Conservation (phyloP, 2,113 vertebrate species). For the Strix uralensis region DNA sequence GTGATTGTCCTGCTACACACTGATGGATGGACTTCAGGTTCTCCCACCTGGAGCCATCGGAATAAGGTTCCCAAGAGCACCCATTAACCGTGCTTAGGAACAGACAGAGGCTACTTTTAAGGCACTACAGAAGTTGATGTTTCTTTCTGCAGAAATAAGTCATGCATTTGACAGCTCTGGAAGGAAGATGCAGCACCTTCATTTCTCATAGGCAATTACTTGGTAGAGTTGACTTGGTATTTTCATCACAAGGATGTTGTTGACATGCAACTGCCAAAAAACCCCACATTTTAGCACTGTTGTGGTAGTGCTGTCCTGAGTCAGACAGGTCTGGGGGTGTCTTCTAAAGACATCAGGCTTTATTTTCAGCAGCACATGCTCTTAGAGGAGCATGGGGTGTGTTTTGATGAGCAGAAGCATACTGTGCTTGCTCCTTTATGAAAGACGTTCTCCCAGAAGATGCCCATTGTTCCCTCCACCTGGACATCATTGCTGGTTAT, state of each 20-base stretch:
- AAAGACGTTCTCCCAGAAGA: neutral
- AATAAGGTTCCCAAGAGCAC: neutral
- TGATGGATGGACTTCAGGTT: neutral
- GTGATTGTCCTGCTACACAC: neutral
- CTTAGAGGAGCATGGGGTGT: neutral
- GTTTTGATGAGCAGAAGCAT: neutral
- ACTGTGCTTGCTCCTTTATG: neutral
- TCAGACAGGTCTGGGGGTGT: neutral
- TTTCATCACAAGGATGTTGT: neutral
- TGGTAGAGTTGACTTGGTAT: neutral
- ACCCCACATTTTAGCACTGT: neutral
- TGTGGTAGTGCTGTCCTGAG: neutral
- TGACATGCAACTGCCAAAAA: neutral
- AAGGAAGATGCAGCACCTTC: neutral
- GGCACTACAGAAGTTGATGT: neutral
- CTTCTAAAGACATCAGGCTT: neutral
- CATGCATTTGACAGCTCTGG: neutral
- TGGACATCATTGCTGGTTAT: neutral
- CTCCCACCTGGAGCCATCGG: neutral
- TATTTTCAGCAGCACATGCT: neutral
- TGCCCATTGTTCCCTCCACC: neutral
- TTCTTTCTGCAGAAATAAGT: neutral
- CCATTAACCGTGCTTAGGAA: neutral
- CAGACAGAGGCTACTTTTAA: neutral
- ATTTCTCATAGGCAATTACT: neutral